These are phyloP conservation scores for Prinia subflava DNA, from an alignment of 2,113 vertebrate genomes.

Conservation along the genomic window DNA sequence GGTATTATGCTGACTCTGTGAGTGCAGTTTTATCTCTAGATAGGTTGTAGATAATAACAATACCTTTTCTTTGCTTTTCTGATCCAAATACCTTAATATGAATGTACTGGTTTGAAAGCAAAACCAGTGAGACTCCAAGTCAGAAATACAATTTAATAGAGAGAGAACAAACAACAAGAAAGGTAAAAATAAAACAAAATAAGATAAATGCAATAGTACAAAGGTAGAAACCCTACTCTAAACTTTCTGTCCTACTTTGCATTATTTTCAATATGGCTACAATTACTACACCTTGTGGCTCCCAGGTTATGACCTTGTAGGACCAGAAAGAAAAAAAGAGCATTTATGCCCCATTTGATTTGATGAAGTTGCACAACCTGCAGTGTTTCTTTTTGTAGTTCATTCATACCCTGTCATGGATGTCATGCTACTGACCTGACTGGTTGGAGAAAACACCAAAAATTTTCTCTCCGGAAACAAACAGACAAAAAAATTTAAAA, in stretches of 20 bases:
- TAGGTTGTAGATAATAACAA: background rate
- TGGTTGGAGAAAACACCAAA: background rate
- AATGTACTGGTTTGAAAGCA: too few species aligned
- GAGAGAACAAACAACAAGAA: too few species aligned
- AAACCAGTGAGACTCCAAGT: too few species aligned
- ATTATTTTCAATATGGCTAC: background rate
- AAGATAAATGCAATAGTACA: too few species aligned
- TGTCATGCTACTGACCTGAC: background rate
- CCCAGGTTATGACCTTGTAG: background rate
- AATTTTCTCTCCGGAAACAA: background rate
- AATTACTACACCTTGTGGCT: background rate
- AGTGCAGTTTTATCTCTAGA: background rate
- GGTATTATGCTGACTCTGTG: background rate
- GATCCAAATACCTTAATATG: background rate
- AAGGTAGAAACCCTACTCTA: background rate
- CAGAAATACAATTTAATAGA: too few species aligned
- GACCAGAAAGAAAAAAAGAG: background rate
- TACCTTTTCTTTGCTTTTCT: background rate
- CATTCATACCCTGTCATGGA: background rate
- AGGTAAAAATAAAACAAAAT: too few species aligned
- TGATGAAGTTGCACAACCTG: background rate
- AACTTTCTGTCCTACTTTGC: background rate
- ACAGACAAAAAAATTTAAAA: background rate
- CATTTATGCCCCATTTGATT: background rate
- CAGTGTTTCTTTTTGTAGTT: background rate